phyloP scores from a whole-genome alignment of 2,113 vertebrate genomes.

The Zosterops pallidus region DNA sequence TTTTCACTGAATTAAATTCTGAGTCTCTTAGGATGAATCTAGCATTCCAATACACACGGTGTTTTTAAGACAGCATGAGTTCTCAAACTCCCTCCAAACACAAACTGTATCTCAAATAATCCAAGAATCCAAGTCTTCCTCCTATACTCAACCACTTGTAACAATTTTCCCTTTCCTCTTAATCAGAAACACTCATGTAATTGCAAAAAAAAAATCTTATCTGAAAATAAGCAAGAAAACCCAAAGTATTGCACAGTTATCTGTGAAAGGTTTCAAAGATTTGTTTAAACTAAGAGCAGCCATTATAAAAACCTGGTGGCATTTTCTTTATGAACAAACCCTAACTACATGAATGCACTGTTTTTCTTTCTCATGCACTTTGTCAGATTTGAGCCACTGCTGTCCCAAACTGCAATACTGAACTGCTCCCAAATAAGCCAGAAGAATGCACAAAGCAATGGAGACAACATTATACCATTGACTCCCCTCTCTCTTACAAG shows the following conservation, averaged over 20 bases:
- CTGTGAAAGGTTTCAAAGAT: background rate
- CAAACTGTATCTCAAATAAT: background rate
- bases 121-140: background rate
- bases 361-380: background rate
- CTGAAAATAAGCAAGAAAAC: background rate
- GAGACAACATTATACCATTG: background rate
- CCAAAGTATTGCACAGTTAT: background rate
- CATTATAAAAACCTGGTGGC: background rate
- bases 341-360: background rate
- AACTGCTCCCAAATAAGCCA: background rate
- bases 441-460: background rate
- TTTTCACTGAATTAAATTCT: background rate
- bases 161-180: background rate
- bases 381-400: background rate
- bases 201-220: background rate
- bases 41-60: background rate
- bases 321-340: background rate
- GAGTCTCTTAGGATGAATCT: background rate
- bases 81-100: background rate
- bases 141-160: background rate
- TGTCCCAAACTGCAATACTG: background rate
- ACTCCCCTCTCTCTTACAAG: background rate
- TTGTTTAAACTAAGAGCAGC: background rate
- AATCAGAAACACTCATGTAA: background rate
- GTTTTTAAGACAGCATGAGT: background rate